These are phyloP conservation scores for Oryzias javanicus DNA, from an alignment of 2,113 vertebrate species.

Conservation along the genomic window DNA sequence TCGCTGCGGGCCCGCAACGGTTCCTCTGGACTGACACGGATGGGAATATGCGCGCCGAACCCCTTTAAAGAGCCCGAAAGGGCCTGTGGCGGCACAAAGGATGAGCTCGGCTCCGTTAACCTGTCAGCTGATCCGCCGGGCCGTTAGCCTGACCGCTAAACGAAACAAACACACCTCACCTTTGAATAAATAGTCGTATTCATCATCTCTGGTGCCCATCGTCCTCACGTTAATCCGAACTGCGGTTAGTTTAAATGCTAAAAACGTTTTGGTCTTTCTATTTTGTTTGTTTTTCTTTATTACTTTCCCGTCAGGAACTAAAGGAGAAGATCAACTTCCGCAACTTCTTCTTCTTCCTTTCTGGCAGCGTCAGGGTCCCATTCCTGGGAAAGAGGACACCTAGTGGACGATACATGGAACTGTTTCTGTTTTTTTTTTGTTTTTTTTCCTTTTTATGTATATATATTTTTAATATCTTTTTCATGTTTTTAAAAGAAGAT, in stretches of 20 bases:
- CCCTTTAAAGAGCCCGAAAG: background rate
- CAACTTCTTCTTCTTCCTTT: slow-evolving; percentile 46
- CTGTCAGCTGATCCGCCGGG: slow-evolving; percentile 42
- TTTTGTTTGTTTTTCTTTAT: too few relatives aligned
- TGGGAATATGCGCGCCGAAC: background rate
- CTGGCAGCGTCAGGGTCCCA: fast-evolving
- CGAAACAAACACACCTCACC: slow-evolving; percentile 71
- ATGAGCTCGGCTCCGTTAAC: slow-evolving; percentile 39
- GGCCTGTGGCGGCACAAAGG: slow-evolving; percentile 49
- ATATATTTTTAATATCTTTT: too few relatives aligned
- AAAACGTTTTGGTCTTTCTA: slow-evolving; percentile 4
- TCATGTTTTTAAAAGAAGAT: too few relatives aligned
- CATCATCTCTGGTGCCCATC: slow-evolving; percentile 96
- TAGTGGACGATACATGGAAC: background rate
- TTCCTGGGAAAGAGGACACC: background rate
- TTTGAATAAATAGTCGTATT: slow-evolving; percentile 98
- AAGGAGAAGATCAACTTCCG: slow-evolving; percentile 58
- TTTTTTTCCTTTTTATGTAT: too few relatives aligned
- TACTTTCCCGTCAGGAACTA: slow-evolving; percentile 54
- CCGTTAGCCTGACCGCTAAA: slow-evolving; percentile 26
- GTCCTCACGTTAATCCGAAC: slow-evolving; percentile 25
- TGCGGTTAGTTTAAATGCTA: background rate
- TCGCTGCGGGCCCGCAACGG: too few relatives aligned
- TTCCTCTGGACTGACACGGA: too few relatives aligned
- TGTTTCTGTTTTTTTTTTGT: too few relatives aligned